These are phyloP conservation scores for Caenorhabditis briggsae DNA, from an alignment of 1,140 invertebrate genomes.

Conservation along the genomic window DNA sequence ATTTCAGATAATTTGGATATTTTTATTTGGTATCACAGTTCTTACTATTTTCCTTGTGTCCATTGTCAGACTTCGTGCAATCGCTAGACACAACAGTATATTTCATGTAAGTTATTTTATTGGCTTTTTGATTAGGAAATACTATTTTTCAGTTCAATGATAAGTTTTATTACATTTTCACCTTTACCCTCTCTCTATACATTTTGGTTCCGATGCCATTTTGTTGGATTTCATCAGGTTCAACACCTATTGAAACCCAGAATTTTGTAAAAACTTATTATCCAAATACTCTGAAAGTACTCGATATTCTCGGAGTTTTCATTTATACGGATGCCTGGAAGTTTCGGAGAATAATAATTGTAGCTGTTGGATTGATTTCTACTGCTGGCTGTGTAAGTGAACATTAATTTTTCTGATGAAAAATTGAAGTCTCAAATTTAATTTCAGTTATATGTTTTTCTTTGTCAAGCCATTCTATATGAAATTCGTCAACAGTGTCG, in stretches of 20 bases:
- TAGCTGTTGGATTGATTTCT: not conserved
- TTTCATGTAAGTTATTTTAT: not conserved
- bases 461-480: not conserved
- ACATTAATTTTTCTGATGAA: not conserved
- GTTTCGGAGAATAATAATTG: not conserved
- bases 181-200: not conserved
- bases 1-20: not conserved
- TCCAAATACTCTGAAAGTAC: not conserved
- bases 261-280: not conserved
- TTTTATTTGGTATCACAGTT: not conserved
- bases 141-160: not conserved
- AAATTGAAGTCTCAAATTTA: not conserved
- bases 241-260: not conserved
- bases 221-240: slow-evolving; percentile 5
- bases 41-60: not conserved
- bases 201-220: not conserved
- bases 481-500: not conserved
- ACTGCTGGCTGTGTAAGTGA: not conserved
- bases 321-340: not conserved
- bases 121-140: not conserved
- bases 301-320: not conserved
- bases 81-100: not conserved
- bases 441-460: not conserved
- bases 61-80: not conserved
- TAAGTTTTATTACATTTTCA: not conserved